phyloP scores from a whole-genome alignment of 1,140 invertebrate species.

The Zaprionus kolodkinae region DNA sequence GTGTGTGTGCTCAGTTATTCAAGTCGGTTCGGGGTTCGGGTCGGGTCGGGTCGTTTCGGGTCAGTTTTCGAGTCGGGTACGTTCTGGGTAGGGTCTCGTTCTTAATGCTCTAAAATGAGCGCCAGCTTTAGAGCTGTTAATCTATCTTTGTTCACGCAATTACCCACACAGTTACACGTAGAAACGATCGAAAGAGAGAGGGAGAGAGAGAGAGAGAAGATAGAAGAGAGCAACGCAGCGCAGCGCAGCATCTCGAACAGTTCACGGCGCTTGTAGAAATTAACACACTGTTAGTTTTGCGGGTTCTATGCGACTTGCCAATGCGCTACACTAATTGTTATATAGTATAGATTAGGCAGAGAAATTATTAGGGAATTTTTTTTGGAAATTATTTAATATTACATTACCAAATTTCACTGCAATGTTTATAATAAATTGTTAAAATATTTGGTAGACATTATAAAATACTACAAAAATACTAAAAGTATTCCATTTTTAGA shows the following conservation, averaged over 20 bases:
- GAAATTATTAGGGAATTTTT: background rate
- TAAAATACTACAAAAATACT: too few relatives aligned
- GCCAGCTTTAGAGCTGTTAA: conserved; percentile 74
- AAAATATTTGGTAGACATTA: too few relatives aligned
- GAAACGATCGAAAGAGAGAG: conserved; percentile 5
- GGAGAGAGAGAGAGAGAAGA: background rate
- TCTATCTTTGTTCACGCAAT: conserved; percentile 69
- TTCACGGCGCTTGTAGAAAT: conserved; percentile 51
- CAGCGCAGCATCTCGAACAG: conserved; percentile 25
- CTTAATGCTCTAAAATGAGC: conserved; percentile 50
- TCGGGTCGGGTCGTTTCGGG: conserved; percentile 1
- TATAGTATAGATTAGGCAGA: background rate
- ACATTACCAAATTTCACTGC: rapidly evolving
- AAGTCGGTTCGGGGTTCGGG: background rate
- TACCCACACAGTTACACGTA: conserved; percentile 49
- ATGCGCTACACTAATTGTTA: conserved; percentile 20
- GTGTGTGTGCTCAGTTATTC: conserved; percentile 2
- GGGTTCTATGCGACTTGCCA: background rate
- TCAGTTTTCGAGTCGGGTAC: background rate
- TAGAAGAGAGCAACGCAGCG: conserved; percentile 14
- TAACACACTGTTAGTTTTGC: conserved; percentile 15
- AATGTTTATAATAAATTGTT: too few relatives aligned
- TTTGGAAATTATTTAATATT: background rate
- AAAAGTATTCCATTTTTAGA: too few relatives aligned
- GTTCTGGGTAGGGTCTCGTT: background rate